Evolutionary conservation across 2,113 vertebrate genomes (phyloP), one percentile per base, ranked within the genome.

Genomic region (Brachyhypopomus occidentalis): DNA sequence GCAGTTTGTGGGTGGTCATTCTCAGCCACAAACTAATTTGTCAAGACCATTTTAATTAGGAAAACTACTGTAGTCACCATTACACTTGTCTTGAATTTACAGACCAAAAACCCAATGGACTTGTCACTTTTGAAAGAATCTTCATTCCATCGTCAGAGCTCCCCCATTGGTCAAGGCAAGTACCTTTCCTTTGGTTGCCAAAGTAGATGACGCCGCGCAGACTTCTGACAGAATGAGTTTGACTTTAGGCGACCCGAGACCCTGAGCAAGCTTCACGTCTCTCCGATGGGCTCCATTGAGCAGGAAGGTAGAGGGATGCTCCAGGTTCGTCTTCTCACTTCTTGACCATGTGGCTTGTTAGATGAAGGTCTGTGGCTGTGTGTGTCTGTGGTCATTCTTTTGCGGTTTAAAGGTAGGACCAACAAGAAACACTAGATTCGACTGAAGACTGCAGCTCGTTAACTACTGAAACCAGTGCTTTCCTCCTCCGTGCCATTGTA

Each of bases 71-170:
- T 52, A 14, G 12, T 52, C 45, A 52, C 1, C 45, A 52, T 14
- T 52, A 9, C 8, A 1, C 0, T 52, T 52, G 12, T 52, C 45
- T 11, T 14, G 9, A 11, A 52, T 52, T 8, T 52, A 22, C 83
- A 91, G 87, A 2, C 0, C 52, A 9, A 2, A 64, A 12, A 67
- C 87, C 66, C 0, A 0, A 0, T 0, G 92, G 93, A 45, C 84
- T 93, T 87, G 91, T 94, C 58, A 94, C 91, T 11, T 94, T 94
- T 60, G 81, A 93, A 85, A 89, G 91, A 36, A 81, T 84, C 7
- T 60, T 22, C 81, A 55, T 90, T n/a, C 17, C 0, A 3, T 0
- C 5, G 0, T 0, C n/a, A 0, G 2, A 85, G 0, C 0, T 7
- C 0, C 77, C 78, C 0, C 0, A 20, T 0, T 94, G 93, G 92